Base-by-base conservation (phyloP, 2,888 invertebrate genomes). In the Lithosia quadra region DNA sequence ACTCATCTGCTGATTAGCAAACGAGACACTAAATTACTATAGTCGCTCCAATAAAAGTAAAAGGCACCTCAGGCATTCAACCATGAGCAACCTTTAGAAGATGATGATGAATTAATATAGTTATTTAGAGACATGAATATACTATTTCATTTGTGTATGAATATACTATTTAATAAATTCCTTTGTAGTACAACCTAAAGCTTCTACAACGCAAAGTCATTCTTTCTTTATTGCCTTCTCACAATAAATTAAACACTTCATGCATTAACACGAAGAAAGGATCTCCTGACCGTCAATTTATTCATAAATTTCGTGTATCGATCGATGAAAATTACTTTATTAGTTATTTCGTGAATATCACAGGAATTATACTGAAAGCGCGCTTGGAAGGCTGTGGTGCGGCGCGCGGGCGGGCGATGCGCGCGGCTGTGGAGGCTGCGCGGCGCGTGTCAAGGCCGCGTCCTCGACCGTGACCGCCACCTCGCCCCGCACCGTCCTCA, bases 381-480 rank as follows among this genome's bases (percentile, higher is more conserved):
- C 43, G 39, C 68, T 18, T 68, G 34, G 43, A 24, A 55, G 56
- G 63, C 62, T 13, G 53, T 34, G 56, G 67, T 63, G 71, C 49
- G 49, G 56, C 58, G 63, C 24, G 69, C 59, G 69, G 65, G 49
- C 36, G 71, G 22, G 60, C 11, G 61, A 57, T 39, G 36, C n/a
- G 28, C n/a, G 24, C 3, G 43, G 39, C 28, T 83, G 82, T 86
- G 88, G 90, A 92, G 90, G 90, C 90, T 91, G 92, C 87, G 90
- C 90, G 78, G 88, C 87, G 85, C 84, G 89, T 91, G 93, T 93
- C 92, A 94, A 92, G 94, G 94, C 88, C 91, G 79, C 84, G 92
- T 86, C 92, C 92, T 91, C 91, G 92, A 91, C 93, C 93, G 88
- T 93, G 94, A 93, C 92, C 92, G 88, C 81, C 75, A 70, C 80